Evolutionary conservation across 2,113 vertebrate genomes (phyloP).

Genomic region (Hyaena hyaena): DNA sequence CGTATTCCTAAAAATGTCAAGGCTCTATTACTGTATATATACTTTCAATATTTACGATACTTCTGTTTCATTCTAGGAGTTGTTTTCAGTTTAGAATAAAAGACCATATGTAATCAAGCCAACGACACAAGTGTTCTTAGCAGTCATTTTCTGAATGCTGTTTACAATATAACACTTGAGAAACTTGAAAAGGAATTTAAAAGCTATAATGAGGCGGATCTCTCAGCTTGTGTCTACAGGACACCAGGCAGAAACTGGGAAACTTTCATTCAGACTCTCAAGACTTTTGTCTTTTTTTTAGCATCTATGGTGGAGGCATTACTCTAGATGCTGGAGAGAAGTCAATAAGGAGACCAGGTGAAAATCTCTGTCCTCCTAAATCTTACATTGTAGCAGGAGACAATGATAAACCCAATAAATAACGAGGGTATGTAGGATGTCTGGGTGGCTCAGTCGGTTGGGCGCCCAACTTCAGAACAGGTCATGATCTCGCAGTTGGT

Average conservation of each 20-base stretch:
- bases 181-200: conserved; percentile 15
- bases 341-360: background rate
- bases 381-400: background rate
- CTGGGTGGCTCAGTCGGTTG: too few relatives aligned
- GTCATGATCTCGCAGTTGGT: too few relatives aligned
- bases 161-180: background rate
- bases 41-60: background rate
- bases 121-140: background rate
- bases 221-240: background rate
- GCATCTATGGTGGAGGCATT: background rate
- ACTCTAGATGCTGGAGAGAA: conserved; percentile 8
- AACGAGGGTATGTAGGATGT: too few relatives aligned
- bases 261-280: background rate
- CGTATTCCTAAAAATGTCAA: background rate
- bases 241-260: background rate
- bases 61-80: background rate
- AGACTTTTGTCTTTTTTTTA: background rate
- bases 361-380: background rate
- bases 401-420: background rate
- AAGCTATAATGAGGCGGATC: background rate
- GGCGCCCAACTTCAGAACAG: too few relatives aligned
- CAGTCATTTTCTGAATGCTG: conserved; percentile 32
- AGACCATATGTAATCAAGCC: background rate
- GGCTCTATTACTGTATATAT: background rate
- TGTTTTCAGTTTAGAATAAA: conserved; percentile 31